A percentile compares a stretch with the other conserved stretches of the same genome.
Conservation (phyloP, 1,140 invertebrate genomes). For the Venustaconcha ellipsiformis region DNA sequence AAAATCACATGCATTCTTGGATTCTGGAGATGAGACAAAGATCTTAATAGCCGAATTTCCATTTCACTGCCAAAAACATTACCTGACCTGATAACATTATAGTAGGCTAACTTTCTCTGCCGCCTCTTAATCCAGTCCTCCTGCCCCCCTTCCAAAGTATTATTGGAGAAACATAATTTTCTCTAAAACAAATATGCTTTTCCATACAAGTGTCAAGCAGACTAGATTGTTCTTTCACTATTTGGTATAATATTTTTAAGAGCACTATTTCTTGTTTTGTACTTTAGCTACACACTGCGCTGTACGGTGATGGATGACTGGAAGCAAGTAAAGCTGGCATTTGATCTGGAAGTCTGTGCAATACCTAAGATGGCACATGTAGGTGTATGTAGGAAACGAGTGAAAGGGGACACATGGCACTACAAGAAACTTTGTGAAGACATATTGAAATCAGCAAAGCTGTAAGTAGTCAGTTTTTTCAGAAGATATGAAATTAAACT, state of each 20-base stretch:
- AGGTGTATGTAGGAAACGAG: constrained; percentile 81
- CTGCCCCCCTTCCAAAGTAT: no score
- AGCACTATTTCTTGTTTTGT: constrained; percentile 6
- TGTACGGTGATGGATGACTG: constrained; percentile 73
- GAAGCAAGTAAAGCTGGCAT: constrained; percentile 74
- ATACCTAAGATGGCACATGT: constrained; percentile 71
- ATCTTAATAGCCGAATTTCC: no score
- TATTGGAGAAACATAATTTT: no score
- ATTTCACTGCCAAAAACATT: no score
- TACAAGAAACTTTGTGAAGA: constrained; percentile 90
- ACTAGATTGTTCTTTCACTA: not conserved
- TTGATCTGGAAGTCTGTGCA: constrained; percentile 85
- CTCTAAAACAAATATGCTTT: not conserved
- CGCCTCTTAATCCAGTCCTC: no score
- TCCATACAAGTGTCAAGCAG: not conserved
- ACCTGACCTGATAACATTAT: no score
- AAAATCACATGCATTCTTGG: no score
- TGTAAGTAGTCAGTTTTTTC: constrained; percentile 32
- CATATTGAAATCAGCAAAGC: constrained; percentile 72
- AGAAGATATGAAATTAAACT: no score
- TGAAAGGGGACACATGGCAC: constrained; percentile 87
- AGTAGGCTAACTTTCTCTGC: no score
- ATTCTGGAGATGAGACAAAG: no score
- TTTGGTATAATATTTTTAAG: not conserved
- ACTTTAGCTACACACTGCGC: constrained; percentile 75